Evolutionary conservation across 2,797 vertebrate genomes (phyloP).

Genomic region (Limosa lapponica): DNA sequence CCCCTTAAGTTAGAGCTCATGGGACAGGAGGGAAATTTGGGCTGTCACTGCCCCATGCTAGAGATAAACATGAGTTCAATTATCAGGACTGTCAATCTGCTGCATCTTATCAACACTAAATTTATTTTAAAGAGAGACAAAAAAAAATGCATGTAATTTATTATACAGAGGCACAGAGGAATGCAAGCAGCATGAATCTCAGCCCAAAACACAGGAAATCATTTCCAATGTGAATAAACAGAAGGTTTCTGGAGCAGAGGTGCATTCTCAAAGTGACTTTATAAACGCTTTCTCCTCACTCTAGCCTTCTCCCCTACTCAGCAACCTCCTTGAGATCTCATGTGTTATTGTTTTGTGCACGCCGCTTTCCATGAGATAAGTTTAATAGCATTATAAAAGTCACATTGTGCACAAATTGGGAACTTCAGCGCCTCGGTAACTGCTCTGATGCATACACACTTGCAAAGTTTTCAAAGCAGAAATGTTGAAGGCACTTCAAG

Average conservation of each 20-base stretch:
- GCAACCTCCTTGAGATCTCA: conserved; percentile 68
- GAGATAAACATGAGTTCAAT: background rate
- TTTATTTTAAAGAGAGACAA: background rate
- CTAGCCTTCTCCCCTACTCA: conserved; percentile 16
- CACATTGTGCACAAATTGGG: conserved; percentile 81
- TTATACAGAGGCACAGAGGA: background rate
- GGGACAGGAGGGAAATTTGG: background rate
- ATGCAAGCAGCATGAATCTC: background rate
- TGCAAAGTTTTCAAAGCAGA: conserved; percentile 76
- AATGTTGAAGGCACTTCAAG: conserved; percentile 81
- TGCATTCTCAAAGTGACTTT: conserved; percentile 75
- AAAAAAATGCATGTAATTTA: background rate
- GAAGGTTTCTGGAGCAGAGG: background rate
- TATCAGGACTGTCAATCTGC: background rate
- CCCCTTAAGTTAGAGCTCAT: background rate
- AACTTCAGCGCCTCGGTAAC: conserved; percentile 67
- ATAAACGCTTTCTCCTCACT: conserved; percentile 48
- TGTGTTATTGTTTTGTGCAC: conserved; percentile 77
- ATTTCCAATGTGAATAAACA: background rate
- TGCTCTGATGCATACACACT: conserved; percentile 77
- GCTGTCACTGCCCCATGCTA: background rate
- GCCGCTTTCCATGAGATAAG: conserved; percentile 75
- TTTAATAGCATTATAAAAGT: conserved; percentile 84
- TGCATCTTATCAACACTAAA: background rate
- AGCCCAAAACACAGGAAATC: background rate